phyloP scores from a whole-genome alignment of 2,113 vertebrate genomes.

The Balaeniceps rex region DNA sequence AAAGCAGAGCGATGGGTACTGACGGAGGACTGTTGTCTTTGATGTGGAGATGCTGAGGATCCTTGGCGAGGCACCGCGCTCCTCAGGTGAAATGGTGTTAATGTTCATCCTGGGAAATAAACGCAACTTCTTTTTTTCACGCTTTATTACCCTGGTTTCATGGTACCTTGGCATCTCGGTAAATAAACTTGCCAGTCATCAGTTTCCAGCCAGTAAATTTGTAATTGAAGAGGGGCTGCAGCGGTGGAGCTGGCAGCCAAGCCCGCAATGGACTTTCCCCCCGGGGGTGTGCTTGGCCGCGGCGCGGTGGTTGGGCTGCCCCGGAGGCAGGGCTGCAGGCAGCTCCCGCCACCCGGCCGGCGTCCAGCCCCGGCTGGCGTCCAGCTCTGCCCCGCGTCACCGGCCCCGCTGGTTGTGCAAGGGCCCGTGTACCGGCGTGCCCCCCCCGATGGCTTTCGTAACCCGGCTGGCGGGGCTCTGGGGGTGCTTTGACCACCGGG shows the following conservation, averaged over 20 bases:
- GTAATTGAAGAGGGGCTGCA: background rate
- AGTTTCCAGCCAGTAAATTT: background rate
- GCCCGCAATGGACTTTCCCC: background rate
- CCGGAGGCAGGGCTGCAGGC: background rate
- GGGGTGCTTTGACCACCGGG: background rate
- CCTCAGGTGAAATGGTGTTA: background rate
- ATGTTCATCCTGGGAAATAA: background rate
- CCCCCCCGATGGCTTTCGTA: rapidly evolving
- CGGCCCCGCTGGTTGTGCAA: background rate
- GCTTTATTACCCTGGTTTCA: background rate
- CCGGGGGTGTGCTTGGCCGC: background rate
- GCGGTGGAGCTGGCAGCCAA: background rate
- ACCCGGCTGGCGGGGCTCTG: rapidly evolving
- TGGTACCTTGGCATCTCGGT: background rate
- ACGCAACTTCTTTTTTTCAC: background rate
- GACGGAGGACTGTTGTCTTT: background rate
- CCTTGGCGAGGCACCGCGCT: background rate
- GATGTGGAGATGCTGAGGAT: background rate
- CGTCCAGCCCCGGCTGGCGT: background rate
- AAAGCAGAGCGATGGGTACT: background rate
- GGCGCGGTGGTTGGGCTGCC: background rate
- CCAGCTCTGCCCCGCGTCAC: background rate
- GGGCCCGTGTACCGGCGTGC: rapidly evolving
- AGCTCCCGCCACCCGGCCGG: background rate
- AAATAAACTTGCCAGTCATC: background rate